Evolutionary conservation across 2,888 invertebrate genomes (phyloP), one percentile per base, ranked within the genome.

Genomic region (Tetragnatha montana): DNA sequence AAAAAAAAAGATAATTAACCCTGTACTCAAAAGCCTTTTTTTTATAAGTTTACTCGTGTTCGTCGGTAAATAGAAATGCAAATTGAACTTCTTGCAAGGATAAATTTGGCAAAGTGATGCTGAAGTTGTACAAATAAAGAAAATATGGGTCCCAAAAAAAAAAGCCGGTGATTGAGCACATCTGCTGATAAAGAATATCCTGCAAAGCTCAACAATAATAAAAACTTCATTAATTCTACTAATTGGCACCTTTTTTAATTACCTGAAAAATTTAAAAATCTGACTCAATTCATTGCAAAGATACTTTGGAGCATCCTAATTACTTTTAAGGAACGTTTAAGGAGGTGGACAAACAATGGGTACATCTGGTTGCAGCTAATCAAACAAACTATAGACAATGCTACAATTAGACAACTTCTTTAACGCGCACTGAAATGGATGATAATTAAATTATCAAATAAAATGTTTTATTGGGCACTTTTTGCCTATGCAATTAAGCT

Each of bases 361-460:
- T 78, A 89, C 89, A 89, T 89, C 89, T 89, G 89, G 89, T 76
- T 81, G 85, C 21, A 86, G 60, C 84, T 89, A 89, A 89, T 89
- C 89, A 89, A 89, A 89, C 89, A 89, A 85, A 89, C 85, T 75
- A 73, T 76, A 76, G 85, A 89, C 89, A 89, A 89, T 85, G 89
- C 85, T 81, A 81, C 81, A 89, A 86, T 86, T 85, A 85, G 70
- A 79, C 75, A 71, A 81, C 70, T 86, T 89, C 85, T 89, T 89
- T 76, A 75, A 81, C 50, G 70, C 78, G 81, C 50, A 60, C 85
- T 81, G 75, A 85, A 85, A 85, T 69, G 75, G 82, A 90, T 80
- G 79, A 87, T 90, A 90, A 90, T 90, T 87, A 87, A 90, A 90
- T 90, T 90, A 90, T 87, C 82, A 86, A 90, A 86, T 87, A 82